Evolutionary conservation across 2,888 invertebrate species (phyloP), one percentile per base, ranked within the genome.

Genomic region (Ctenicera cuprea): DNA sequence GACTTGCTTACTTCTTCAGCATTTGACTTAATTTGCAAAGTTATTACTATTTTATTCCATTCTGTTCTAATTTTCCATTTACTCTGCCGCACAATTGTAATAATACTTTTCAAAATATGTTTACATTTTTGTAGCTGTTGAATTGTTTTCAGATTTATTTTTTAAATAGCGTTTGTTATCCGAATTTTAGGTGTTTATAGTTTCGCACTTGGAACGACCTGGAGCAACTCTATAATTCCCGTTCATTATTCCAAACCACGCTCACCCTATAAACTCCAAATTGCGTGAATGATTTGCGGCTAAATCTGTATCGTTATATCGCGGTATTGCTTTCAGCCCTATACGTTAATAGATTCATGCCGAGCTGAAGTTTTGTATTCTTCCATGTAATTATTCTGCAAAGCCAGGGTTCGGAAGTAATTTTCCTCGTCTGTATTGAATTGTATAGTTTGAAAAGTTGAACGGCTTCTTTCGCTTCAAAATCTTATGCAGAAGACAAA

Each of bases 391-490:
- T 67, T 67, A 67, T 67, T 45, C 59, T 20, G 16, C 45, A 12
- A 33, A 59, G 33, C 16, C 67, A 48, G 67, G 20, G 43, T 59
- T 38, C 67, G 67, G 67, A 67, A 67, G 67, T 59, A 67, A 67
- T 67, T 67, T 67, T 67, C 67, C 57, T 33, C 43, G 43, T 43
- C 52, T 38, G 65, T 52, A 65, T 65, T 48, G 41, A 22, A 52
- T 11, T 11, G 18, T n/a, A 48, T 11, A 48, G 20, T 48, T 16
- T 33, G 5, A 33, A 33, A 33, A 4, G 33, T 43, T 59, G 43
- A 59, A 67, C 59, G 67, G 59, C 67, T 67, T 67, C 67, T 9
- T 57, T 57, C 26, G 12, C 3, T 26, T 16, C 9, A 37, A 37
- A 48, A 48, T 11, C 14, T 18, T 5, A 18, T 45, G 45, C 18